Percentiles rank a stretch among this genome's conserved stretches.
These are phyloP conservation scores for Papilio dardanus DNA, from an alignment of 1,140 invertebrate species.

Conservation along the genomic window DNA sequence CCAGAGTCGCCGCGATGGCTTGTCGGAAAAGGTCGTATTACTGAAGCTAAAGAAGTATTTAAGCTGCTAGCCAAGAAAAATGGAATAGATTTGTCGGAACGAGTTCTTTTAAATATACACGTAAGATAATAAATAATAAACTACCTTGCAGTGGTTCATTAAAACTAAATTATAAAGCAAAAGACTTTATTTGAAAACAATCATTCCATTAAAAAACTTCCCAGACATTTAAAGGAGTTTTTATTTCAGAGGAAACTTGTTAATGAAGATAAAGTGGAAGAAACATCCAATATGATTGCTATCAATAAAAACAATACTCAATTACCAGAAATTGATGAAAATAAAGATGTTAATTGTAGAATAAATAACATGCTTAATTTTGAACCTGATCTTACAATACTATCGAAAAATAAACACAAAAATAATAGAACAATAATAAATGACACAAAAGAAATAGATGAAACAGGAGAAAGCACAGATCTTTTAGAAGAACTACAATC, in stretches of 20 bases:
- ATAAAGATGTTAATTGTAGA: slow-evolving; percentile 59
- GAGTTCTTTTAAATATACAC: slow-evolving; percentile 71
- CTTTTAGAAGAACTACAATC: slow-evolving; percentile 43
- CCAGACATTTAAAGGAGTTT: background rate
- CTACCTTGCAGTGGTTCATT: background rate
- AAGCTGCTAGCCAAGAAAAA: slow-evolving; percentile 86
- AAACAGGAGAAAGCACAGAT: slow-evolving; percentile 38
- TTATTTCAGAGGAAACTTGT: slow-evolving; percentile 64
- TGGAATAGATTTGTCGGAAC: slow-evolving; percentile 62
- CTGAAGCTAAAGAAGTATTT: slow-evolving; percentile 88
- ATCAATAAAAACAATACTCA: slow-evolving; percentile 50
- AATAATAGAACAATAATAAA: background rate
- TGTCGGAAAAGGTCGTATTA: slow-evolving; percentile 87
- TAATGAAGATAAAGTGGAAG: slow-evolving; percentile 54
- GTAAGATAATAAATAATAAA: slow-evolving; percentile 49
- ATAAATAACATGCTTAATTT: slow-evolving; percentile 69
- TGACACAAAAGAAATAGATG: background rate
- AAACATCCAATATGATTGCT: slow-evolving; percentile 46
- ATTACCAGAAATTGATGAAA: slow-evolving; percentile 43
- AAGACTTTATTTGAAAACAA: too few species aligned
- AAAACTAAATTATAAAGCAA: too few species aligned
- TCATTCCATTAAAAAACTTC: too few species aligned
- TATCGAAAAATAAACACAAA: slow-evolving; percentile 45
- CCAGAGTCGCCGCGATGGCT: slow-evolving; percentile 94
- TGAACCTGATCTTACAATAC: slow-evolving; percentile 58